Conservation (phyloP, 2,113 vertebrate genomes). For the Takifugu flavidus region DNA sequence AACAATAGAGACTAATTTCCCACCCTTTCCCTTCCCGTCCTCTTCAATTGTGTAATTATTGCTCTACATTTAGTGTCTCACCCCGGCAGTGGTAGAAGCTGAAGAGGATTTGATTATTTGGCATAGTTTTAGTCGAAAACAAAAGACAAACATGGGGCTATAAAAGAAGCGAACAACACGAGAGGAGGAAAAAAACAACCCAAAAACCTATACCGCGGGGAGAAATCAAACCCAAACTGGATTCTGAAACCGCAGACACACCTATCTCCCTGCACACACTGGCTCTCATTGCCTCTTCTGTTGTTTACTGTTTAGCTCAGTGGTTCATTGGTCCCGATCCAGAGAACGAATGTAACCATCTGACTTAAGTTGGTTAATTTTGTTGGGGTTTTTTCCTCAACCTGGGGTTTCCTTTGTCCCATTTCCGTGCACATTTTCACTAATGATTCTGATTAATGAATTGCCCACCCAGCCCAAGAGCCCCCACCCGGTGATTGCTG, state of each 20-base stretch:
- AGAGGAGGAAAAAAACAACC: constrained; percentile 18
- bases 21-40: constrained; percentile 18
- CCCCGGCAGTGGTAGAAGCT: constrained; percentile 41
- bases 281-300: constrained; percentile 23
- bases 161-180: constrained; percentile 48
- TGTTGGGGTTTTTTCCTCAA: constrained; percentile 1
- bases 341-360: constrained; percentile 19
- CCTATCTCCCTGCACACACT: constrained; percentile 33
- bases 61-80: constrained; percentile 47
- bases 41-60: constrained; percentile 48
- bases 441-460: too few species aligned
- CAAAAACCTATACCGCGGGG: constrained; percentile 29
- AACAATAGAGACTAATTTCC: constrained; percentile 44
- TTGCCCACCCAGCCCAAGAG: too few species aligned
- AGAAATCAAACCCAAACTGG: constrained; percentile 55
- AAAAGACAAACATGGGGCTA: constrained; percentile 58
- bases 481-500: too few species aligned
- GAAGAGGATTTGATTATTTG: constrained; percentile 41
- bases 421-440: neutral
- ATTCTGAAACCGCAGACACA: constrained; percentile 38
- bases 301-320: constrained; percentile 54
- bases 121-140: constrained; percentile 46
- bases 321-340: constrained; percentile 21
- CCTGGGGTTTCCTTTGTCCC: constrained; percentile 24
- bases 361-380: constrained; percentile 5